Evolutionary conservation across 2,888 invertebrate genomes (phyloP).

Genomic region (Xestia sexstrigata): DNA sequence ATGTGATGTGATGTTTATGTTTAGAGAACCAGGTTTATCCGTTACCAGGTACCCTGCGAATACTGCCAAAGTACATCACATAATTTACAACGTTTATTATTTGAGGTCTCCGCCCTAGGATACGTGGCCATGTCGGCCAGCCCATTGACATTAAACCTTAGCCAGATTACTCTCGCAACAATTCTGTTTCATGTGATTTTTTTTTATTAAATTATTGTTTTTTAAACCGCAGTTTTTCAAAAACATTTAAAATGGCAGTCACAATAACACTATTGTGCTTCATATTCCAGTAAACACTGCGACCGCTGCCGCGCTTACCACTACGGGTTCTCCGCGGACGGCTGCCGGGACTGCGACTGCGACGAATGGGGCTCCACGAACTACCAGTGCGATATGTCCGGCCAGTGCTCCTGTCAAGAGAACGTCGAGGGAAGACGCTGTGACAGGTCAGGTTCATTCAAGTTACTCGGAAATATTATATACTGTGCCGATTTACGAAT

Average conservation of each 20-base stretch:
- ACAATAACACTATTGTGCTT: constrained; percentile 6
- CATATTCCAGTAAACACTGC: constrained; percentile 91
- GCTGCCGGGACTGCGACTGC: constrained; percentile 96
- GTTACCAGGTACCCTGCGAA: too few relatives aligned
- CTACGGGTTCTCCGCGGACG: constrained; percentile 95
- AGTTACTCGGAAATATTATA: not conserved
- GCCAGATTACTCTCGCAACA: not conserved
- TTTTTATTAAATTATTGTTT: too few relatives aligned
- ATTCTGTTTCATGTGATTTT: not conserved
- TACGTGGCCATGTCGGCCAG: too few relatives aligned
- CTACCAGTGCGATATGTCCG: constrained; percentile 96
- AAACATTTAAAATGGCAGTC: too few relatives aligned
- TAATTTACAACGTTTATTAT: too few relatives aligned
- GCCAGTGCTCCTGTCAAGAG: constrained; percentile 96
- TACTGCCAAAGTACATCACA: too few relatives aligned
- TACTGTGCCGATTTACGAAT: too few relatives aligned
- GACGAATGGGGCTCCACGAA: constrained; percentile 97
- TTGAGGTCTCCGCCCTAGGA: too few relatives aligned
- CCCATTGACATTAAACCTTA: too few relatives aligned
- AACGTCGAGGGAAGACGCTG: constrained; percentile 98
- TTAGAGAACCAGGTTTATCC: too few relatives aligned
- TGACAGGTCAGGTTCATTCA: constrained; percentile 90
- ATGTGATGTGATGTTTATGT: too few relatives aligned
- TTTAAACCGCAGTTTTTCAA: too few relatives aligned
- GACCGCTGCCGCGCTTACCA: constrained; percentile 95